phyloP scores from a whole-genome alignment of 1,140 invertebrate genomes.

The Drosophila tristis region DNA sequence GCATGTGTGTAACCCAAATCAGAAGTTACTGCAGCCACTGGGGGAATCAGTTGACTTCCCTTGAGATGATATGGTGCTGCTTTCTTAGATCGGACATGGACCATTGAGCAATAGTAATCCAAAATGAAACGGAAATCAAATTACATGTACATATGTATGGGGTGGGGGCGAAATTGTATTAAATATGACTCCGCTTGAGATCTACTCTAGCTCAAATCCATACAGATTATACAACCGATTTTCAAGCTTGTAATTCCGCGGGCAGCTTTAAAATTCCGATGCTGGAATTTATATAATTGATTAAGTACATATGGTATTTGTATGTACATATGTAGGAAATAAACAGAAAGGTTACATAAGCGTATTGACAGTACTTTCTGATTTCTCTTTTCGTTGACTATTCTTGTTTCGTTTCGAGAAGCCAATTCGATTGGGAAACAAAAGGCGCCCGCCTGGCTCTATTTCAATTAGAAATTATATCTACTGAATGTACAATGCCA shows the following conservation, averaged over 20 bases:
- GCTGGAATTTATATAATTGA: slow-evolving; percentile 24
- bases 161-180: no score
- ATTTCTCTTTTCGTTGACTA: slow-evolving; percentile 13
- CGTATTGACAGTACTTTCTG: slow-evolving; percentile 39
- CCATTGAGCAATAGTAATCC: slow-evolving; percentile 32
- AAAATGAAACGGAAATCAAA: slow-evolving; percentile 52
- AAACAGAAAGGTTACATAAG: slow-evolving; percentile 60
- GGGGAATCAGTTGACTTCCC: not conserved
- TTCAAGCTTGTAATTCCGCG: slow-evolving; percentile 4
- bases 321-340: slow-evolving; percentile 14
- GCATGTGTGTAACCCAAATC: slow-evolving; percentile 29
- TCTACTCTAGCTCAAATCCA: not conserved
- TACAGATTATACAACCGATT: slow-evolving; percentile 4
- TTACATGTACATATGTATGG: not conserved
- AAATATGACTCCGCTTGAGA: no score
- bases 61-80: slow-evolving; percentile 33
- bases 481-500: slow-evolving; percentile 35
- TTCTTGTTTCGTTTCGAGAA: slow-evolving; percentile 20
- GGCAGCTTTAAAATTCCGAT: no score
- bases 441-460: slow-evolving; percentile 34
- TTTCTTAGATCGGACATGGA: no score
- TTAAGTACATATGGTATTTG: slow-evolving; percentile 10
- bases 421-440: slow-evolving; percentile 52
- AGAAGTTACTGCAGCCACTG: slow-evolving; percentile 31
- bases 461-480: slow-evolving; percentile 72